phyloP scores from a whole-genome alignment of 2,888 invertebrate species.

The Lampropteryx suffumata region DNA sequence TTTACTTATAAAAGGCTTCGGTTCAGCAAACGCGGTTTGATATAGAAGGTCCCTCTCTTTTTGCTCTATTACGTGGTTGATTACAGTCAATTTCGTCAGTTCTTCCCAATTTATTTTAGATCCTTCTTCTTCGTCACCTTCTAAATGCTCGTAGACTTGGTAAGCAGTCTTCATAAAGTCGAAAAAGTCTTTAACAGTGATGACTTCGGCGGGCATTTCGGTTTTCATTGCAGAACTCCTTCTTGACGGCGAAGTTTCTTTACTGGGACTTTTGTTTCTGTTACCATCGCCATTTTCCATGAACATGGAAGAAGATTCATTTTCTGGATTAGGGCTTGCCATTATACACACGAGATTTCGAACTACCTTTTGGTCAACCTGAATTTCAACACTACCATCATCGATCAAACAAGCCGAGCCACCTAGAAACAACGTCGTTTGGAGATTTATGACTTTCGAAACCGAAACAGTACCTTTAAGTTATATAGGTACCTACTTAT shows the following conservation, averaged over 20 bases:
- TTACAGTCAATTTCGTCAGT: conserved; percentile 72
- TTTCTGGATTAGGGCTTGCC: conserved; percentile 64
- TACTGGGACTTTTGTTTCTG: conserved; percentile 48
- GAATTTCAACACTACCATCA: conserved; percentile 36
- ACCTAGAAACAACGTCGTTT: conserved; percentile 39
- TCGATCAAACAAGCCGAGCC: conserved; percentile 56
- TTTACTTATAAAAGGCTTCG: conserved; percentile 61
- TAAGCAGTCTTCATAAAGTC: conserved; percentile 89
- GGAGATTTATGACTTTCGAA: neutral
- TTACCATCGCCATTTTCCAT: conserved; percentile 57
- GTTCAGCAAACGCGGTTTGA: conserved; percentile 58
- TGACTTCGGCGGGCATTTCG: conserved; percentile 79
- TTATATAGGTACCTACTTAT: too few relatives aligned
- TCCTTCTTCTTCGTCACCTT: conserved; percentile 69
- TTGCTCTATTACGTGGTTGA: conserved; percentile 75
- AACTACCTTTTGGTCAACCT: conserved; percentile 28
- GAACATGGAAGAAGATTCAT: conserved; percentile 68
- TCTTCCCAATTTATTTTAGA: conserved; percentile 79
- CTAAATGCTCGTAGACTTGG: conserved; percentile 83
- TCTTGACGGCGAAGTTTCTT: conserved; percentile 46
- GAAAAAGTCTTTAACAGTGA: conserved; percentile 87
- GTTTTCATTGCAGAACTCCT: conserved; percentile 50
- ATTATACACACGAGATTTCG: conserved; percentile 44
- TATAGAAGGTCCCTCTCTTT: conserved; percentile 71
- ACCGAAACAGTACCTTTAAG: neutral